Evolutionary conservation across 2,888 invertebrate genomes (phyloP).

Genomic region (Lepas anatifera): DNA sequence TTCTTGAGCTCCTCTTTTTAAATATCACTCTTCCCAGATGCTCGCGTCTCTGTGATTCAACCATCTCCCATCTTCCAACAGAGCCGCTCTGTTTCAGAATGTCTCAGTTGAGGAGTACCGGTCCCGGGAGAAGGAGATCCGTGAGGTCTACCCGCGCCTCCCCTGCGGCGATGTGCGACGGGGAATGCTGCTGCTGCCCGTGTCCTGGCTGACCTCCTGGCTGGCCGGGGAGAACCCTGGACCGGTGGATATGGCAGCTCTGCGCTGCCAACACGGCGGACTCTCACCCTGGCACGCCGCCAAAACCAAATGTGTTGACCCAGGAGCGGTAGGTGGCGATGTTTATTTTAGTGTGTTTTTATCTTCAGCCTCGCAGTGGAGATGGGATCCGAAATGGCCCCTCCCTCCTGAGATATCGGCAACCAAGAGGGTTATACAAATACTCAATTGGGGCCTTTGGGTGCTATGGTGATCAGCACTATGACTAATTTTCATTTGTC

Average conservation of each 20-base stretch:
- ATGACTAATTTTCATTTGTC: too few relatives aligned
- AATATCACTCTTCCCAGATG: too few relatives aligned
- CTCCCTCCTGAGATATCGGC: too few relatives aligned
- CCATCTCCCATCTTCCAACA: too few relatives aligned
- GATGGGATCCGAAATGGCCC: too few relatives aligned
- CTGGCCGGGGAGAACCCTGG: neutral
- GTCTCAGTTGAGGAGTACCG: neutral
- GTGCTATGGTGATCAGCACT: too few relatives aligned
- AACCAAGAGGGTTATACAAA: too few relatives aligned
- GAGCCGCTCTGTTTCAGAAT: neutral
- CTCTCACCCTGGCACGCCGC: constrained; percentile 38
- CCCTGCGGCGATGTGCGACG: neutral
- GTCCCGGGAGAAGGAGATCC: neutral
- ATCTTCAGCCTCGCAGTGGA: too few relatives aligned
- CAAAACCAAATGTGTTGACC: constrained; percentile 38
- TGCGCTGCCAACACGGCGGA: constrained; percentile 39
- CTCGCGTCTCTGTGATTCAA: too few relatives aligned
- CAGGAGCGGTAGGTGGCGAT: constrained; percentile 30
- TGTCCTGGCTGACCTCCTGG: constrained; percentile 7
- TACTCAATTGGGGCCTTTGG: too few relatives aligned
- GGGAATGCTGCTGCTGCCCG: constrained; percentile 1
- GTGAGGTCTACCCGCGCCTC: neutral
- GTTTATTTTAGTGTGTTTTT: too few relatives aligned
- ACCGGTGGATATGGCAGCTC: constrained; percentile 37
- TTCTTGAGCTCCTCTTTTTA: too few relatives aligned